Evolutionary conservation across 1,140 invertebrate genomes (phyloP), one percentile per base, ranked within the genome.

Genomic region (Drosophila ogumai): DNA sequence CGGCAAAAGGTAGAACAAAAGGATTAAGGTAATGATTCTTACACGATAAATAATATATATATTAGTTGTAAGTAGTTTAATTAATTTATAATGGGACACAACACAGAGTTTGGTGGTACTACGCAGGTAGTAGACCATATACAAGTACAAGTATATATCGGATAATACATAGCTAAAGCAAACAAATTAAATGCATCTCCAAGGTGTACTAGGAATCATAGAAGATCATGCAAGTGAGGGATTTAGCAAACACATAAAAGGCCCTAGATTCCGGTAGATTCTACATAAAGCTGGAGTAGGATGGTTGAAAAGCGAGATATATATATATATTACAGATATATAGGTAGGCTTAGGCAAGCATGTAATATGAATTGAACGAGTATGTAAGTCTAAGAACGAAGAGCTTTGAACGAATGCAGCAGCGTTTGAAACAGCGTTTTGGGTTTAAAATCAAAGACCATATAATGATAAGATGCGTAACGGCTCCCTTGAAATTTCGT

Each of bases 31-130:
- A 10, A 0, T 17, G 31, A 28, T 65, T 50, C 43, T 13, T 6
- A 34, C 61, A 55, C 50, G 50, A 67, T 67, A 88, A 79, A 49
- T 25, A 25, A 47, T 32, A 90, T 76, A 75, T 80, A 79, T 74
- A 75, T 84, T 28, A 28, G 6, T 22, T 22, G 22, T 22, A 22
- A 76, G 3, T 78, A 76, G 44, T 65, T 75, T 60, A 81, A 40
- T 13, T 49, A 61, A 34, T 15, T 50, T 64, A 43, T 61, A 52
- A 66, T 41, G 31, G 66, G 66, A 66, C 63, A 82, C 77, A 79
- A 54, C 66, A 54, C 38, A 54, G 43, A 69, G 19, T 13, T 44
- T 22, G 17, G 19, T 44, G 13, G 41, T 17, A 41, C 55, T 40
- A 69, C 64, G 38, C 7, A 52, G 19, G 44, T 22, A 58, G 36